Evolutionary conservation across 2,888 invertebrate species (phyloP).

Genomic region (Acleris laterana): DNA sequence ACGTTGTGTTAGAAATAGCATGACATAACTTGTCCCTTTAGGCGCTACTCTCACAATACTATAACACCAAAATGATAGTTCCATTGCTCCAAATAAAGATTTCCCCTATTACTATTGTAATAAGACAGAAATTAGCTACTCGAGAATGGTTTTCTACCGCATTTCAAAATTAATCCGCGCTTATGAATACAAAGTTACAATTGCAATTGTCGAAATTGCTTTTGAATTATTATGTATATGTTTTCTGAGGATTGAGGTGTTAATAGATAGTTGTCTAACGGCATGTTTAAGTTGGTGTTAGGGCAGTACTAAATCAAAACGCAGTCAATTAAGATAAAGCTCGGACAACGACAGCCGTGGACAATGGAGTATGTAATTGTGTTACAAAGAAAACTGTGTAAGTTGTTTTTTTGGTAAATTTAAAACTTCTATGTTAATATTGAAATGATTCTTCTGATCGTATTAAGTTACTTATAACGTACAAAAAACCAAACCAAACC

Average conservation of each 20-base stretch:
- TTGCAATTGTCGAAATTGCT: slow-evolving; percentile 46
- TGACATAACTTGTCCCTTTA: slow-evolving; percentile 74
- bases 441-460: too few species aligned
- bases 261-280: slow-evolving; percentile 32
- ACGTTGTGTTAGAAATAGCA: slow-evolving; percentile 72
- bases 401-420: slow-evolving; percentile 15
- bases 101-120: slow-evolving; percentile 36
- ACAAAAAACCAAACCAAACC: too few species aligned
- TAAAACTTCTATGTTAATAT: too few species aligned
- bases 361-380: slow-evolving; percentile 61
- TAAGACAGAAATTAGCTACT: slow-evolving; percentile 46
- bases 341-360: slow-evolving; percentile 71
- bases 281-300: slow-evolving; percentile 56
- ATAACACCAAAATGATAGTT: slow-evolving; percentile 50
- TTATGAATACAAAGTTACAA: slow-evolving; percentile 51
- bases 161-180: slow-evolving; percentile 45
- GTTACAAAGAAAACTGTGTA: slow-evolving; percentile 23
- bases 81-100: slow-evolving; percentile 34
- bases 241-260: slow-evolving; percentile 20
- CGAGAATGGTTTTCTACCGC: slow-evolving; percentile 36
- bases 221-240: slow-evolving; percentile 46
- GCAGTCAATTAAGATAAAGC: slow-evolving; percentile 83
- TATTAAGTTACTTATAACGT: too few species aligned
- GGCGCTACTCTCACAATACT: slow-evolving; percentile 69
- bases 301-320: slow-evolving; percentile 78